Percentiles rank a stretch among this genome's conserved stretches.
Evolutionary conservation across 2,888 invertebrate genomes (phyloP).

Genomic region (Pecten maximus): DNA sequence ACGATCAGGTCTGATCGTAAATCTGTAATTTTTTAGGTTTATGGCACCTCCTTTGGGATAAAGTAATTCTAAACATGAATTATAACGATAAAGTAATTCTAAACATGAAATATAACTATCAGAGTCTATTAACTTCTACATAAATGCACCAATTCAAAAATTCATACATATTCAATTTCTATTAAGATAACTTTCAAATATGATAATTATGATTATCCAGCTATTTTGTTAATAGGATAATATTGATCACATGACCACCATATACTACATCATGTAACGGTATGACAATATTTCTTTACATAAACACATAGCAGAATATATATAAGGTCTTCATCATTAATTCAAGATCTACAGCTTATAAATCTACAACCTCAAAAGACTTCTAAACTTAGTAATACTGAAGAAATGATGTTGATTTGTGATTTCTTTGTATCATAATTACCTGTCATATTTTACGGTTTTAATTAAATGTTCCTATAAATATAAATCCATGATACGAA

Average conservation of each 20-base stretch:
- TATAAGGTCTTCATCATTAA: no score
- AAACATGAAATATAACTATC: background rate
- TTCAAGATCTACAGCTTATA: no score
- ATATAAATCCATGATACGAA: background rate
- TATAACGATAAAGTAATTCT: background rate
- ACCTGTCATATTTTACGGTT: background rate
- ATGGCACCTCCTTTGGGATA: background rate
- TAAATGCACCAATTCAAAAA: background rate
- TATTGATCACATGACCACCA: no score
- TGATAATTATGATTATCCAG: background rate
- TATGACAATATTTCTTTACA: background rate
- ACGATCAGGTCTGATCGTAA: background rate
- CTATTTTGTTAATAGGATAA: background rate
- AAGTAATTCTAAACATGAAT: background rate
- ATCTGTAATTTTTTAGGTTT: background rate
- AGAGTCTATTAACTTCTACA: background rate
- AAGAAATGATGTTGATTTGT: no score
- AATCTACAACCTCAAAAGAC: no score
- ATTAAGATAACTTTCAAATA: background rate
- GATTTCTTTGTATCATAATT: background rate
- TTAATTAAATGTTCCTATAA: background rate
- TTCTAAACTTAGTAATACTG: no score
- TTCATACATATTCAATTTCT: background rate
- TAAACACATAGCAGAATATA: background rate
- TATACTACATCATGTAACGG: background rate